phyloP scores from a whole-genome alignment of 1,140 invertebrate genomes.

The Hyles vespertilio region DNA sequence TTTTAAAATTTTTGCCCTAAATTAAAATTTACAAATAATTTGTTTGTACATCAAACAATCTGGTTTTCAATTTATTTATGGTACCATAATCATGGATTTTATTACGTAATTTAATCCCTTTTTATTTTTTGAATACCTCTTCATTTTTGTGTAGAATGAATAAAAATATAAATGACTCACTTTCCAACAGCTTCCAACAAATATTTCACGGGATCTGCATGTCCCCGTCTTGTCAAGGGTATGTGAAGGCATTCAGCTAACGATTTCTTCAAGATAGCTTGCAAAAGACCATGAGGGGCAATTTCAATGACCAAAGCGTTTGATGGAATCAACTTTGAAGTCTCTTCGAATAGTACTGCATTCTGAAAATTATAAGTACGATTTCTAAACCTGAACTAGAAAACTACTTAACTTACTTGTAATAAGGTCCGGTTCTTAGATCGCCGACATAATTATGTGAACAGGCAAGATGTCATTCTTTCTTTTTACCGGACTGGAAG shows the following conservation, averaged over 20 bases:
- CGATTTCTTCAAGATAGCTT: slow-evolving; percentile 44
- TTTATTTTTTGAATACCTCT: too few relatives aligned
- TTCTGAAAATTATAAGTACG: slow-evolving; percentile 27
- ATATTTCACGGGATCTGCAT: slow-evolving; percentile 76
- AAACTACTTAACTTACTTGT: too few relatives aligned
- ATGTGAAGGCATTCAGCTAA: slow-evolving; percentile 78
- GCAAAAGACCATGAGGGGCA: slow-evolving; percentile 81
- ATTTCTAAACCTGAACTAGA: neutral
- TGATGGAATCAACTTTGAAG: slow-evolving; percentile 79
- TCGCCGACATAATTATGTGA: too few relatives aligned
- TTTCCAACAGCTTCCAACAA: slow-evolving; percentile 80
- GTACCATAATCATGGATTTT: too few relatives aligned
- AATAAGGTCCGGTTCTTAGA: too few relatives aligned
- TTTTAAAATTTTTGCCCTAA: too few relatives aligned
- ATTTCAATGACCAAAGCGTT: slow-evolving; percentile 82
- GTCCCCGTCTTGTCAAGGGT: slow-evolving; percentile 79
- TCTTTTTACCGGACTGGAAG: too few relatives aligned
- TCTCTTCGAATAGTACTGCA: slow-evolving; percentile 86
- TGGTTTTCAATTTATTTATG: too few relatives aligned
- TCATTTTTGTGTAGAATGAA: neutral
- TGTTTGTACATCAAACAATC: too few relatives aligned
- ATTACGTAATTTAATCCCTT: too few relatives aligned
- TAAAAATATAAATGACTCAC: slow-evolving; percentile 20
- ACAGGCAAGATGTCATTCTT: too few relatives aligned
- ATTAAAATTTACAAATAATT: too few relatives aligned